phyloP scores from a whole-genome alignment of 2,113 vertebrate genomes.

The Speoplatyrhinus poulsoni region DNA sequence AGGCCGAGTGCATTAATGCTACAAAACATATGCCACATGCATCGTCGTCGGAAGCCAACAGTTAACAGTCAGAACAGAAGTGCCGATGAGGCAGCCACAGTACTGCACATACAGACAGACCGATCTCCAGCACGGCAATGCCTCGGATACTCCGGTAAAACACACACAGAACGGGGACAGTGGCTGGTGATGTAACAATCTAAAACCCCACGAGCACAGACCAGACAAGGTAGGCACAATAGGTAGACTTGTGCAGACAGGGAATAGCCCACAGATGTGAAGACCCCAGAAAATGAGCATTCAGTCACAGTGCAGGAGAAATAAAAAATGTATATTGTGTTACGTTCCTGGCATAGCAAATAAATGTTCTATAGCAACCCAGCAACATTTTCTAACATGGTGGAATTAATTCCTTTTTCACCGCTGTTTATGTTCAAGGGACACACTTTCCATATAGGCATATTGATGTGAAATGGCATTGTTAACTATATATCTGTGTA shows the following conservation, averaged over 20 bases:
- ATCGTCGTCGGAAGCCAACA: constrained; percentile 66
- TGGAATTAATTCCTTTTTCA: constrained; percentile 40
- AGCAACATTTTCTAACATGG: constrained; percentile 39
- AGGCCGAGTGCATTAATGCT: constrained; percentile 63
- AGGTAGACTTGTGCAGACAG: constrained; percentile 48
- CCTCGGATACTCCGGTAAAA: constrained; percentile 38
- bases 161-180: constrained; percentile 59
- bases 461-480: constrained; percentile 36
- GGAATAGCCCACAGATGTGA: constrained; percentile 43
- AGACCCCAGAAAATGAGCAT: constrained; percentile 43
- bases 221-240: constrained; percentile 56
- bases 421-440: constrained; percentile 30
- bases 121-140: constrained; percentile 27
- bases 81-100: constrained; percentile 55
- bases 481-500: constrained; percentile 39
- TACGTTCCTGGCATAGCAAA: constrained; percentile 50
- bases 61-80: constrained; percentile 59
- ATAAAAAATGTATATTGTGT: constrained; percentile 7
- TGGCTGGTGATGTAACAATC: constrained; percentile 54
- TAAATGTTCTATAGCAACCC: constrained; percentile 36
- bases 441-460: constrained; percentile 38
- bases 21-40: constrained; percentile 68
- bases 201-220: constrained; percentile 61
- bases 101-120: constrained; percentile 43
- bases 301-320: constrained; percentile 63